Conservation (phyloP, 2,113 vertebrate genomes). For the Eurystomus gularis region DNA sequence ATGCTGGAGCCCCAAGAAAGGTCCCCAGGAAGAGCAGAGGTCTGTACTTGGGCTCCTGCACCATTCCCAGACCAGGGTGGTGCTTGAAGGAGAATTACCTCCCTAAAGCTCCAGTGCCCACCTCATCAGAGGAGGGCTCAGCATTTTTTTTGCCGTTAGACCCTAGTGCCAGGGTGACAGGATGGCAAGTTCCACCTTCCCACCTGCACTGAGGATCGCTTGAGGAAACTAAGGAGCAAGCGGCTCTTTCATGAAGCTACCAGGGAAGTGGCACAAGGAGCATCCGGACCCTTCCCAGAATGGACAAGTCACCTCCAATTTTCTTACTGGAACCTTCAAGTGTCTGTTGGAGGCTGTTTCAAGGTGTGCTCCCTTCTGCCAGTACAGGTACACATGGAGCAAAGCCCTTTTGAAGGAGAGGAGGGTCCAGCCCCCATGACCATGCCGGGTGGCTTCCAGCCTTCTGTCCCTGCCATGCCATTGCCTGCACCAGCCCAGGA, state of each 20-base stretch:
- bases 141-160: background rate
- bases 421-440: too few species aligned
- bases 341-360: background rate
- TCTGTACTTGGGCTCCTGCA: background rate
- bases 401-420: background rate
- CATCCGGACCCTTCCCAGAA: background rate
- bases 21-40: background rate
- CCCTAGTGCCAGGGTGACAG: background rate
- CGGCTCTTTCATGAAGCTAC: accelerated
- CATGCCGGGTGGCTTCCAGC: too few species aligned
- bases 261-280: background rate
- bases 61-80: accelerated
- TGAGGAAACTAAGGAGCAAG: background rate
- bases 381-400: background rate
- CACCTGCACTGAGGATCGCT: accelerated
- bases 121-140: accelerated
- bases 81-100: accelerated
- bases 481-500: background rate
- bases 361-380: background rate
- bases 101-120: background rate
- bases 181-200: background rate
- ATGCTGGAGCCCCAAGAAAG: background rate
- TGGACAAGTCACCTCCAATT: accelerated
- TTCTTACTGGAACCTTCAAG: background rate
- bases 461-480: background rate